Conservation (phyloP, 2,888 invertebrate genomes). For the Dicyrtoma fusca region DNA sequence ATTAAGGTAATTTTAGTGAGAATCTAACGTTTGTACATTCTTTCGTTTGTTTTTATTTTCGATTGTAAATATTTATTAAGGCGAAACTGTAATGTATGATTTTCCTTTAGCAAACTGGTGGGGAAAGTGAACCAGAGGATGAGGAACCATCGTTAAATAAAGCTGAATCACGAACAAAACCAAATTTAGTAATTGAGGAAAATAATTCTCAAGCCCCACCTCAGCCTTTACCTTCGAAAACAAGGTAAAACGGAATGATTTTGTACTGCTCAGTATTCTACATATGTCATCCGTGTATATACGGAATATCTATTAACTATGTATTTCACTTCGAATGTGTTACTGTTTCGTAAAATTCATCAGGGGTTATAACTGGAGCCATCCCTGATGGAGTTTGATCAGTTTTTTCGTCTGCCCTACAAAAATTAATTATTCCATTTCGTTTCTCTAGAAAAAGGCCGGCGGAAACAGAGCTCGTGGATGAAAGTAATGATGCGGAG, state of each 20-base stretch:
- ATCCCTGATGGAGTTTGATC: no score
- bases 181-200: not conserved
- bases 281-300: no score
- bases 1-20: conserved; percentile 62
- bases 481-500: not conserved
- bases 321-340: no score
- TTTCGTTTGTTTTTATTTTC: not conserved
- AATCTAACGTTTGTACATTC: not conserved
- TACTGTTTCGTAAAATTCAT: no score
- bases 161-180: not conserved
- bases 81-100: not conserved
- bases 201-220: not conserved
- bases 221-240: not conserved
- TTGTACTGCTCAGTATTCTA: no score
- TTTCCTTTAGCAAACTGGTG: conserved; percentile 15
- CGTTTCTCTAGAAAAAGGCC: not conserved
- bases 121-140: conserved; percentile 38
- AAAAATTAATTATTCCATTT: no score
- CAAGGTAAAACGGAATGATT: not conserved
- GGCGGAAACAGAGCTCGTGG: conserved; percentile 13
- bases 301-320: no score
- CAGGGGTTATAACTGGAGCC: no score
- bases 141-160: conserved; percentile 23
- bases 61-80: not conserved
- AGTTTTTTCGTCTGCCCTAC: no score